These are phyloP conservation scores for Helicoverpa zea DNA, from an alignment of 1,140 invertebrate genomes.

Conservation along the genomic window DNA sequence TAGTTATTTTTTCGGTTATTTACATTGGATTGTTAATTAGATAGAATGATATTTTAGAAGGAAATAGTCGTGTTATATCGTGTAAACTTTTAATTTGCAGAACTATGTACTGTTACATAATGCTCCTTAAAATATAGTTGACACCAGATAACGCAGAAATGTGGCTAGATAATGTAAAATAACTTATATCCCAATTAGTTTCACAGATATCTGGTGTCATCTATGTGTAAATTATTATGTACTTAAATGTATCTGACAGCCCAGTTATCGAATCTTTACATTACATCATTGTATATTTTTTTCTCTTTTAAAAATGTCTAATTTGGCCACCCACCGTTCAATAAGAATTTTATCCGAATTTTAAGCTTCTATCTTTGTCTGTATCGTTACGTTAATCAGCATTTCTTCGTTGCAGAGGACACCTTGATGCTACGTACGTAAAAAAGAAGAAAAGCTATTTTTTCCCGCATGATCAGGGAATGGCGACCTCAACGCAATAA, in stretches of 20 bases:
- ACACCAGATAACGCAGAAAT: too few species aligned
- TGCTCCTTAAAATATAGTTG: too few species aligned
- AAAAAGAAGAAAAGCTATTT: slow-evolving; percentile 83
- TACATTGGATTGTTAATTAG: not conserved
- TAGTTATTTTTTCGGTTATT: not conserved
- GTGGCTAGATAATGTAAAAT: too few species aligned
- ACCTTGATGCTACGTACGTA: slow-evolving; percentile 77
- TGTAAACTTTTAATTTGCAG: slow-evolving; percentile 13
- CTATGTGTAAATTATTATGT: too few species aligned
- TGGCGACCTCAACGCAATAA: slow-evolving; percentile 26
- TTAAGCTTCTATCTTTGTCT: not conserved
- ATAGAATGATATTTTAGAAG: not conserved
- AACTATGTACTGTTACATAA: slow-evolving; percentile 37
- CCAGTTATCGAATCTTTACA: too few species aligned
- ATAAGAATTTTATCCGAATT: not conserved
- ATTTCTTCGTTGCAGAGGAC: slow-evolving; percentile 69
- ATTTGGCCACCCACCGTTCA: too few species aligned
- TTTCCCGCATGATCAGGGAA: slow-evolving; percentile 67
- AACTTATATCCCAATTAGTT: too few species aligned
- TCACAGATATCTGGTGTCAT: too few species aligned
- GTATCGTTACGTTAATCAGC: not conserved
- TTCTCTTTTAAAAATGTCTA: too few species aligned
- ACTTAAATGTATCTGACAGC: too few species aligned
- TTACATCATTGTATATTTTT: too few species aligned
- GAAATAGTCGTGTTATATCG: too few species aligned